Base-by-base conservation (phyloP, 2,888 invertebrate genomes). In the Trimorus sp. region DNA sequence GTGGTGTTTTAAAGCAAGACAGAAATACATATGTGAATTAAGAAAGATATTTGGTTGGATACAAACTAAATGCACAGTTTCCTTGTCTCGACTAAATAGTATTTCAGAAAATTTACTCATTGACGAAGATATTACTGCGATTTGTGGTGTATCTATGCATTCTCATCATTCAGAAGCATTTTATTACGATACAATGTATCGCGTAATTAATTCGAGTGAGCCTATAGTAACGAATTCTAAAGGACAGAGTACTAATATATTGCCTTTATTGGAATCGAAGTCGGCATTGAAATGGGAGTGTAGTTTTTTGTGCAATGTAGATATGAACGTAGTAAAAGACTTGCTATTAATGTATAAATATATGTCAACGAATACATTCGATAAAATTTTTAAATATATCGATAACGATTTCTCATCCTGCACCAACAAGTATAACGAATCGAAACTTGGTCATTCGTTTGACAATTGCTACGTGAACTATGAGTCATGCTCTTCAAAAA, bases 391-490 rank as follows among this genome's bases (percentile, higher is more conserved):
- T 37, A 38, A 3, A 7, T 65, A 26, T 26, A 26, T 3, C 15
- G 40, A 38, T 42, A 42, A 9, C 14, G 15, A 60, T 9, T n/a
- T 11, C 11, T 45, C 45, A 11, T 16, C 11, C 26, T 45, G 53
- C 16, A 53, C 16, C 4, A 26, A 42, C 45, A 60, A 26, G 4
- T 26, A 26, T 26, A 26, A 26, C 26, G 26, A 26, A 26, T 26
- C 26, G 26, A 53, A 53, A 53, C 53, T 53, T 53, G 63, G 63
- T 14, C 63, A 65, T 51, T 56, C 59, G 7, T 26, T 60, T 16
- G 53, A 51, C 37, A 26, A 26, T 5, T 81, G 77, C 40, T 83
- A 78, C 45, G 15, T 40, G 1, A 53, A 81, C 58, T 59, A 59
- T 37, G 8, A 37, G 9, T 53, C 51, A 42, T 83, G 83, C 49